Percentiles rank a stretch among this genome's conserved stretches.
phyloP scores from a whole-genome alignment of 2,113 vertebrate genomes.

The Pionites leucogaster region DNA sequence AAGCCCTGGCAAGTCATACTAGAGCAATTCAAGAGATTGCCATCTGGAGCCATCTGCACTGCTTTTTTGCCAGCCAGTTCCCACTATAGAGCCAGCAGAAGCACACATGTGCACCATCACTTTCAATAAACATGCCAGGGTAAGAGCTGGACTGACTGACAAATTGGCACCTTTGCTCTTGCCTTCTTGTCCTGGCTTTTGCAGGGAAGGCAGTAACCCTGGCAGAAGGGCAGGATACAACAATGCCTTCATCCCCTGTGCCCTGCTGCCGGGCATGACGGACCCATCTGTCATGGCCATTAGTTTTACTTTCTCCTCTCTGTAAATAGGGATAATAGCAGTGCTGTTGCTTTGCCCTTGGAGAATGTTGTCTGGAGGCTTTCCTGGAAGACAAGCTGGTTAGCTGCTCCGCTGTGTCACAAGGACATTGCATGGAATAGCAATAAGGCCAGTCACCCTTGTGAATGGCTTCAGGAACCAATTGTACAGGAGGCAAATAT shows the following conservation, averaged over 20 bases:
- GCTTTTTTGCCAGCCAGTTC: not conserved
- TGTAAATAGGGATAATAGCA: not conserved
- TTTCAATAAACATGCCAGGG: not conserved
- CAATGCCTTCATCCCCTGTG: not conserved
- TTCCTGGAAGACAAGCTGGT: not conserved
- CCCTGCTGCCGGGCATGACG: not conserved
- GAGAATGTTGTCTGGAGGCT: not conserved
- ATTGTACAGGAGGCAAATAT: not conserved
- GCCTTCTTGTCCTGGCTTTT: not conserved
- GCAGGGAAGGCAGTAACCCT: not conserved
- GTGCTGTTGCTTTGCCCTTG: conserved; percentile 24
- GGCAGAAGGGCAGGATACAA: not conserved
- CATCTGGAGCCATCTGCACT: conserved; percentile 44
- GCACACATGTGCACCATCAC: not conserved
- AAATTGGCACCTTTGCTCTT: not conserved
- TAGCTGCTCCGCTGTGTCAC: not conserved
- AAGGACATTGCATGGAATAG: not conserved
- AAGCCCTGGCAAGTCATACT: not conserved
- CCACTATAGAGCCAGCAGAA: not conserved
- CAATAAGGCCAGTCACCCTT: rapidly evolving
- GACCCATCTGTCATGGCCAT: not conserved
- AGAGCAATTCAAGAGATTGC: not conserved
- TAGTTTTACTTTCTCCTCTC: not conserved
- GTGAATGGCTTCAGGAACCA: not conserved
- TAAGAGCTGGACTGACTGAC: not conserved